Evolutionary conservation across 2,888 invertebrate species (phyloP), one percentile per base, ranked within the genome.

Genomic region (Spilarctia lutea): DNA sequence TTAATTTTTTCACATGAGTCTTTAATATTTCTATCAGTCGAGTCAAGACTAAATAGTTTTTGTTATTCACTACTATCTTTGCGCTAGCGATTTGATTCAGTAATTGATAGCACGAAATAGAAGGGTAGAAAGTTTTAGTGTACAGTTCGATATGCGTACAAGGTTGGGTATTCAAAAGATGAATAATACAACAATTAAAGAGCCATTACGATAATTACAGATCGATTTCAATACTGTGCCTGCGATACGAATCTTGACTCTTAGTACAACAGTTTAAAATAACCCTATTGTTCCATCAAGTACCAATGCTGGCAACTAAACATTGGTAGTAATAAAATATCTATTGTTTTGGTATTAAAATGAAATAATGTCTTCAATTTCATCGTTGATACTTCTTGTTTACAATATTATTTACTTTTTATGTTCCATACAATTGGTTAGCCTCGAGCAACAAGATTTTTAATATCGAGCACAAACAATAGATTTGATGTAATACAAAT

Each of bases 371-470:
- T 63, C 65, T 65, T 71, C 65, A 45, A 45, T 63, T 33, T 72
- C 27, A 11, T 67, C 56, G 30, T 72, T 67, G 42, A 56, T 65
- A 48, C n/a, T 65, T n/a, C 33, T 48, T n/a, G 70, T 42, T 63
- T 27, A 42, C 30, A 30, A 48, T 65, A 65, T 65, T 71, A 48
- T 68, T 24, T 48, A 45, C 18, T 48, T 48, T 68, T 20, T 48
- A 45, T 45, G 68, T 45, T 67, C 30, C 4, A 33, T 48, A 68
- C 30, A 68, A 68, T 68, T 45, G 67, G 45, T 48, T 33, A 48
- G 27, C 68, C 24, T 48, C 48, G 30, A 68, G 68, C 68, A 48
- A 30, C 7, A 30, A 24, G 66, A 48, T 13, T 24, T 68, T 20
- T 20, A 48, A 33, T 68, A 68, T 48, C 68, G 33, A 68, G 24